Evolutionary conservation across 2,797 vertebrate genomes (phyloP).

Genomic region (Chrosomus eos): DNA sequence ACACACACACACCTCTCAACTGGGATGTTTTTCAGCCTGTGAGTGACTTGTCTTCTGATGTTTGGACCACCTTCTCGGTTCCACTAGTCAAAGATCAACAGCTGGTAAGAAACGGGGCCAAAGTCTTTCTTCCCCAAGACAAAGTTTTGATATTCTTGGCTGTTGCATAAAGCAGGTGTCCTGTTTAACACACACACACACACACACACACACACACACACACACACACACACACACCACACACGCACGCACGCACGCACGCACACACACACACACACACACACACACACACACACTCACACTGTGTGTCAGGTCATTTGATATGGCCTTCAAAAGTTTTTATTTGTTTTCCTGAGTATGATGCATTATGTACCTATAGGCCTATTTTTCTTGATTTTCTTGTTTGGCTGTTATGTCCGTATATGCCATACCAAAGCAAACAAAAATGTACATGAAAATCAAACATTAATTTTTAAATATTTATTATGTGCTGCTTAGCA

Average conservation of each 20-base stretch:
- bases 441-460: background rate
- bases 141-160: conserved; percentile 36
- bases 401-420: background rate
- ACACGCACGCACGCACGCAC: too few relatives aligned
- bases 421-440: background rate
- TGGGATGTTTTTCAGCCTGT: conserved; percentile 12
- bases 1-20: background rate
- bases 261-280: background rate
- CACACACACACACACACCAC: background rate
- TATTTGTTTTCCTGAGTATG: background rate
- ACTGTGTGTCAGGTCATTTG: background rate
- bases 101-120: conserved; percentile 16
- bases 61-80: conserved; percentile 6
- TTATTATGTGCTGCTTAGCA: background rate
- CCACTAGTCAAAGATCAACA: conserved; percentile 11
- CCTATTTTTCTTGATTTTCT: background rate
- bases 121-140: conserved; percentile 10
- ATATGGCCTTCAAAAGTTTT: background rate
- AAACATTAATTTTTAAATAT: too few relatives aligned
- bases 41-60: conserved; percentile 5
- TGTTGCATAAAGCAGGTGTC: background rate
- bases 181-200: background rate
- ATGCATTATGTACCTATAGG: background rate
- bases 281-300: too few relatives aligned
- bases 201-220: too few relatives aligned